Evolutionary conservation across 1,140 invertebrate genomes (phyloP).

Genomic region (Ceratina japonica): DNA sequence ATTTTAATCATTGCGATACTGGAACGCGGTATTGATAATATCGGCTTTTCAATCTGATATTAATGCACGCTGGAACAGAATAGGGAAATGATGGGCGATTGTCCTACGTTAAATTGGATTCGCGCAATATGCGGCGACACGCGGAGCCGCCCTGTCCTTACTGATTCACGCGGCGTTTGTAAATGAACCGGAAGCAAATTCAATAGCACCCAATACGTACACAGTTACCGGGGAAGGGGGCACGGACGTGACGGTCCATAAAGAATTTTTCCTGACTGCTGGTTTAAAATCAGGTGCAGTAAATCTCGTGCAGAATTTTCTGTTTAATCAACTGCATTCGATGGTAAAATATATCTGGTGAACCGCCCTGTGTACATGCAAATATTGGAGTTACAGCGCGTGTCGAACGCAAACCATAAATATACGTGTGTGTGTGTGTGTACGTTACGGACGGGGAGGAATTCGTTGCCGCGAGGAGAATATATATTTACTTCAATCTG

Average conservation of each 20-base stretch:
- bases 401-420: too few relatives aligned
- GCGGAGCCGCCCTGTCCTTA: not conserved
- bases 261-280: too few relatives aligned
- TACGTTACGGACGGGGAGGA: too few relatives aligned
- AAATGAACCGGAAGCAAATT: slow-evolving; percentile 6
- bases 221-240: not conserved
- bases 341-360: too few relatives aligned
- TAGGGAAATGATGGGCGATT: not conserved
- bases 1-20: not conserved
- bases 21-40: not conserved
- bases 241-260: not conserved
- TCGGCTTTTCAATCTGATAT: not conserved
- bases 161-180: not conserved
- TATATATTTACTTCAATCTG: too few relatives aligned
- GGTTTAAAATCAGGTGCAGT: too few relatives aligned
- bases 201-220: not conserved
- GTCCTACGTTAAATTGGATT: not conserved
- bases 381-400: too few relatives aligned
- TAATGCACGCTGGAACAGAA: not conserved
- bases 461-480: too few relatives aligned
- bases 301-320: too few relatives aligned
- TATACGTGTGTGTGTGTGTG: too few relatives aligned
- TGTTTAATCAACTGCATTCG: too few relatives aligned
- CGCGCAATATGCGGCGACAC: not conserved
- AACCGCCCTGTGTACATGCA: too few relatives aligned